Conservation (phyloP, 2,888 invertebrate genomes). For the Pollenia amentaria region DNA sequence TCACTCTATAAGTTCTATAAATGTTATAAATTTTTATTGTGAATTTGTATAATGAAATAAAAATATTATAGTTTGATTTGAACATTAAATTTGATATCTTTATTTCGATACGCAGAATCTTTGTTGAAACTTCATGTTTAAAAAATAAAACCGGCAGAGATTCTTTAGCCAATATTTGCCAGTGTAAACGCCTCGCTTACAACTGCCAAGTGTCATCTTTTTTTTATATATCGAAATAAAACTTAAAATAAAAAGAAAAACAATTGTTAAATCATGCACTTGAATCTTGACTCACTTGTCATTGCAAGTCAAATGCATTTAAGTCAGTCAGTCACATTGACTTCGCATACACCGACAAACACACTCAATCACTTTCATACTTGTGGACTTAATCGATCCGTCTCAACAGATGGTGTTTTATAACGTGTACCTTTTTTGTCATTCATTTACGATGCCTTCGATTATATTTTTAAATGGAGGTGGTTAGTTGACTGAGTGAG, state of each 20-base stretch:
- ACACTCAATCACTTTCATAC: background rate
- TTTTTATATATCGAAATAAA: background rate
- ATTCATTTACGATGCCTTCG: conserved; percentile 4
- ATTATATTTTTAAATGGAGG: conserved; percentile 17
- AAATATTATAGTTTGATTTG: too few relatives aligned
- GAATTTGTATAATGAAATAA: too few relatives aligned
- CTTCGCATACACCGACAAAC: conserved; percentile 3
- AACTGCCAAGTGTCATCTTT: conserved; percentile 42
- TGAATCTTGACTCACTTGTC: conserved; percentile 65
- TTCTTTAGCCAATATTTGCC: background rate
- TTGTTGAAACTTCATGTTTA: background rate
- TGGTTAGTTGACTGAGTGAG: conserved; percentile 4
- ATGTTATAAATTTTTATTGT: too few relatives aligned
- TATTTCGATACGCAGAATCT: too few relatives aligned
- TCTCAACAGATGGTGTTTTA: conserved; percentile 57
- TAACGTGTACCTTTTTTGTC: conserved; percentile 6
- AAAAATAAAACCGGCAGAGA: background rate
- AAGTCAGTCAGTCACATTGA: conserved; percentile 38
- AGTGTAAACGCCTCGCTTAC: conserved; percentile 31
- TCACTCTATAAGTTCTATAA: too few relatives aligned
- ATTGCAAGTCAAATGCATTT: conserved; percentile 48
- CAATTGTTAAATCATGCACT: conserved; percentile 64
- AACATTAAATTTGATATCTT: too few relatives aligned
- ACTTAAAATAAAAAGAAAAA: conserved; percentile 12
- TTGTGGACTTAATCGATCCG: conserved; percentile 47